phyloP scores from a whole-genome alignment of 2,888 invertebrate species.

The Drosophila putrida region DNA sequence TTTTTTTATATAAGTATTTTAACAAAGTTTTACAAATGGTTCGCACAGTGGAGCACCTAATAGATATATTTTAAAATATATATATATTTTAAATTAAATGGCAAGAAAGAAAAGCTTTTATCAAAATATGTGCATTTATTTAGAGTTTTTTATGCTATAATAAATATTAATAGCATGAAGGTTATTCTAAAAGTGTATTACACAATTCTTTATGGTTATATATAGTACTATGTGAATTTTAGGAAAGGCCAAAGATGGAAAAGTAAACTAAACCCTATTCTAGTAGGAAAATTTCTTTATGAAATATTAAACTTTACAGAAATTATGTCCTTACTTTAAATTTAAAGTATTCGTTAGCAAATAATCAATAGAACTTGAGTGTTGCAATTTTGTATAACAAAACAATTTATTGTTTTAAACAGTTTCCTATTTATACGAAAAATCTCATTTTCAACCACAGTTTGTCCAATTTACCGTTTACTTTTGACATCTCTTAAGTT shows the following conservation, averaged over 20 bases:
- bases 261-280: too few species aligned
- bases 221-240: neutral
- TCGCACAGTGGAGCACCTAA: slow-evolving; percentile 56
- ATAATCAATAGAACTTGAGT: too few species aligned
- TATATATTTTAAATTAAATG: neutral
- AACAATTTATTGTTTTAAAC: too few species aligned
- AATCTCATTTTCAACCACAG: neutral
- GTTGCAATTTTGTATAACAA: too few species aligned
- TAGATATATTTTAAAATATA: too few species aligned
- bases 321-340: too few species aligned
- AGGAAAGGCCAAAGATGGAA: neutral
- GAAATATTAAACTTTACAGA: too few species aligned
- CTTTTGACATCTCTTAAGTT: neutral
- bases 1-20: slow-evolving; percentile 15
- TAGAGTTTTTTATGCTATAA: neutral
- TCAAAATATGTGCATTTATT: neutral
- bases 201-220: neutral
- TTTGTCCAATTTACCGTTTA: neutral
- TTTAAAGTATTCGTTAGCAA: too few species aligned
- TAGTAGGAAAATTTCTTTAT: too few species aligned
- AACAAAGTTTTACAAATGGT: slow-evolving; percentile 68
- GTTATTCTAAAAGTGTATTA: neutral
- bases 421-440: too few species aligned
- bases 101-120: neutral
- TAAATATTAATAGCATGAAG: neutral